A percentile compares a stretch with the other conserved stretches of the same genome.
These are phyloP conservation scores for Procavia capensis DNA, from an alignment of 2,113 vertebrate genomes.

Conservation along the genomic window DNA sequence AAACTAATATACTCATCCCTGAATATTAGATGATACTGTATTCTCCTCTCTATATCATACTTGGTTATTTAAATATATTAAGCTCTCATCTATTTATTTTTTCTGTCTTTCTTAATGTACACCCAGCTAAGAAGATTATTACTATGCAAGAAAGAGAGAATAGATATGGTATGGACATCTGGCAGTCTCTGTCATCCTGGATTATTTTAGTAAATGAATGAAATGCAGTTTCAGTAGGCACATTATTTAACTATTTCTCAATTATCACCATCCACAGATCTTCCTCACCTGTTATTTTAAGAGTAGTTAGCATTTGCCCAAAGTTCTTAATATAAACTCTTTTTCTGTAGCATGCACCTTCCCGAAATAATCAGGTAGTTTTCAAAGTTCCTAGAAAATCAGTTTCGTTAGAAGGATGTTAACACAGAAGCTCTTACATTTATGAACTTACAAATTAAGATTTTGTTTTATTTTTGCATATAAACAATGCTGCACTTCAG, in stretches of 20 bases:
- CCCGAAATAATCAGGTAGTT: constrained; percentile 71
- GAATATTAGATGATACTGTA: neutral
- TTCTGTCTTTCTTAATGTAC: neutral
- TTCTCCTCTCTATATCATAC: neutral
- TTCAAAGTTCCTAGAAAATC: constrained; percentile 71
- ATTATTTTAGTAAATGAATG: constrained; percentile 53
- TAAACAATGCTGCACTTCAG: neutral
- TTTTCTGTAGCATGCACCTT: constrained; percentile 47
- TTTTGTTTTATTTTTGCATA: neutral
- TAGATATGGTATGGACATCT: neutral
- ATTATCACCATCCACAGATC: constrained; percentile 67
- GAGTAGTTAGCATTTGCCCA: constrained; percentile 69
- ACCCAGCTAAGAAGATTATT: neutral
- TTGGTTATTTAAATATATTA: neutral
- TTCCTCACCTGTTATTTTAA: constrained; percentile 78
- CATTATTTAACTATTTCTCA: constrained; percentile 60
- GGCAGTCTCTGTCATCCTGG: neutral
- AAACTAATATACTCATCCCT: neutral
- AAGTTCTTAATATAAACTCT: constrained; percentile 65
- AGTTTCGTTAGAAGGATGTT: constrained; percentile 53
- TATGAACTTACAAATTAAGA: constrained; percentile 37
- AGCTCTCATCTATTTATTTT: constrained; percentile 9
- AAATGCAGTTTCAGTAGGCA: neutral
- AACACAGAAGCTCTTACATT: constrained; percentile 1
- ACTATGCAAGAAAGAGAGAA: neutral